A percentile compares a stretch with the other conserved stretches of the same genome.
These are phyloP conservation scores for Rhopalosiphum maidis DNA, from an alignment of 1,140 invertebrate species.

Conservation along the genomic window DNA sequence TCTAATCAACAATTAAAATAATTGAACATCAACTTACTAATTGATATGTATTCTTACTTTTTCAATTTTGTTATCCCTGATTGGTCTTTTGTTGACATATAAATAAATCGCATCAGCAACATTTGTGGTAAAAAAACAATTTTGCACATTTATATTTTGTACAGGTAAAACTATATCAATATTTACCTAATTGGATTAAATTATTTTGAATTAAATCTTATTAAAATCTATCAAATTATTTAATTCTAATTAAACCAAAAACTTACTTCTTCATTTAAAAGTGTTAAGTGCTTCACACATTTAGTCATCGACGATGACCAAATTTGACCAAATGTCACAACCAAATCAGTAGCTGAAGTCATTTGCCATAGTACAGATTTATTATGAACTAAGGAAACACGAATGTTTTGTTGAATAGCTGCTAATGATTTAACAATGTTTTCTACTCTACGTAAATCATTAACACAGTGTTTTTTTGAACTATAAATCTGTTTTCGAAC, in stretches of 20 bases:
- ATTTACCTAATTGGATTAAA: conserved; percentile 61
- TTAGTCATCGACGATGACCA: conserved; percentile 65
- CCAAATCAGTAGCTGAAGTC: conserved; percentile 63
- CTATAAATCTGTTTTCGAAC: conserved; percentile 70
- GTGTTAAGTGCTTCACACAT: conserved; percentile 63
- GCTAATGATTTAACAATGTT: conserved; percentile 67
- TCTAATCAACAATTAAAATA: neutral
- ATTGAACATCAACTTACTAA: neutral
- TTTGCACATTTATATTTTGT: conserved; percentile 51
- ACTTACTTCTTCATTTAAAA: conserved; percentile 60
- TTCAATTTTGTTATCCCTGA: conserved; percentile 66
- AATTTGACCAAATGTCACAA: conserved; percentile 64
- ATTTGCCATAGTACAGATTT: conserved; percentile 69
- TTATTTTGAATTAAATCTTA: neutral
- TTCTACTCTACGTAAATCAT: conserved; percentile 70
- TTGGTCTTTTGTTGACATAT: conserved; percentile 69
- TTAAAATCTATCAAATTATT: neutral
- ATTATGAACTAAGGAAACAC: conserved; percentile 68
- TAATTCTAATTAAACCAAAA: neutral
- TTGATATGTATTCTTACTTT: conserved; percentile 59
- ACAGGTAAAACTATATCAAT: conserved; percentile 66
- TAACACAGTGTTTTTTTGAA: conserved; percentile 65
- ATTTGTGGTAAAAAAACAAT: conserved; percentile 52
- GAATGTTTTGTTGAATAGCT: conserved; percentile 66
- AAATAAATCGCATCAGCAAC: conserved; percentile 63